Evolutionary conservation across 2,797 vertebrate species (phyloP).

Genomic region (Malurus splendens): DNA sequence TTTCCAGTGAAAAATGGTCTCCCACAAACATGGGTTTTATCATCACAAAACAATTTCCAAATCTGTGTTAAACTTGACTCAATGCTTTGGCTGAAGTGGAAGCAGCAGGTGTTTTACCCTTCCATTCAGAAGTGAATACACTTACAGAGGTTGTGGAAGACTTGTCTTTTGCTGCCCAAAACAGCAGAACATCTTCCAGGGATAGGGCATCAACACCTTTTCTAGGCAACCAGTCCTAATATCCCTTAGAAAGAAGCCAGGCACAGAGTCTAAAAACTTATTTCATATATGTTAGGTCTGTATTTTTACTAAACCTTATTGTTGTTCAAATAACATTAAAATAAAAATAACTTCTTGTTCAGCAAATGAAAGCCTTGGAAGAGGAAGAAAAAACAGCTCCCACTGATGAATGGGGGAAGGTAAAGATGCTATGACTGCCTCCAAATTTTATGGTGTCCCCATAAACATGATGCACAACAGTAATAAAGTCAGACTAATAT

Average conservation of each 20-base stretch:
- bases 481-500: conserved; percentile 55
- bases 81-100: not conserved
- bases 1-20: not conserved
- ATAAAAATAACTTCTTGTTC: not conserved
- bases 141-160: not conserved
- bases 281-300: not conserved
- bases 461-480: conserved; percentile 42
- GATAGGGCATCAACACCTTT: not conserved
- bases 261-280: not conserved
- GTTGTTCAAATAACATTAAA: not conserved
- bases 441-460: conserved; percentile 45
- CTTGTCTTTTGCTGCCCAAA: not conserved
- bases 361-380: not conserved
- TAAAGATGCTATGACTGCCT: conserved; percentile 17
- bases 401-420: not conserved
- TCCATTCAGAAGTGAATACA: not conserved
- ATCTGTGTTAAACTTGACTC: not conserved
- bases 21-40: not conserved
- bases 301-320: not conserved
- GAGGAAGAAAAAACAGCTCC: not conserved
- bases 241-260: not conserved
- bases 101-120: not conserved
- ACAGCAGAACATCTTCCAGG: not conserved
- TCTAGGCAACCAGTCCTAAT: not conserved
- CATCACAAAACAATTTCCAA: not conserved